A percentile compares a stretch with the other conserved stretches of the same genome.
Evolutionary conservation across 64 coral and sea anemone species (phyloP).

Genomic region (Stichodactyla mertensii): DNA sequence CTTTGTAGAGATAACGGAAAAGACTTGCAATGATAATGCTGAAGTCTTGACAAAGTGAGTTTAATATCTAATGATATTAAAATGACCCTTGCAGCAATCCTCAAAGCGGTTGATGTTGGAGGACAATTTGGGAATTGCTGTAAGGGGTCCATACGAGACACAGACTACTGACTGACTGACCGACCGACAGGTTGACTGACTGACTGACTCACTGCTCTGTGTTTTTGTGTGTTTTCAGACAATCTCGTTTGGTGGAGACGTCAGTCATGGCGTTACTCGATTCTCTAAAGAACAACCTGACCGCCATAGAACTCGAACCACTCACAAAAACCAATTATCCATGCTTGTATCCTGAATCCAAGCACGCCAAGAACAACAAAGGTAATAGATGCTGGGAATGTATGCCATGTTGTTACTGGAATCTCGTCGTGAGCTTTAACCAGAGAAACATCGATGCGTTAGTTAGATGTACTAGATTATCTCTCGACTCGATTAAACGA

Average conservation of each 20-base stretch:
- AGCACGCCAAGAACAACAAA: constrained; percentile 92
- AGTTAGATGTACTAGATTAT: constrained; percentile 47
- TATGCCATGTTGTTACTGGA: constrained; percentile 95
- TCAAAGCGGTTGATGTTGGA: too few species aligned
- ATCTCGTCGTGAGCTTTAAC: constrained; percentile 52
- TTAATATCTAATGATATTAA: too few species aligned
- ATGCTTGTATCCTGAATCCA: constrained; percentile 81
- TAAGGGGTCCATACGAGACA: not conserved
- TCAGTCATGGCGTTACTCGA: constrained; percentile 54
- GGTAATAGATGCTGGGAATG: constrained; percentile 97
- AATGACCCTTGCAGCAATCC: too few species aligned
- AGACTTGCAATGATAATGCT: constrained; percentile 48
- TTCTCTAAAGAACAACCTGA: constrained; percentile 77
- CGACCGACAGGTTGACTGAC: not conserved
- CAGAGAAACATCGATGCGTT: constrained; percentile 55
- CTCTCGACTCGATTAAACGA: constrained; percentile 50
- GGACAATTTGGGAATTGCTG: too few species aligned
- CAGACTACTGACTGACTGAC: not conserved
- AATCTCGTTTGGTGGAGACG: constrained; percentile 71
- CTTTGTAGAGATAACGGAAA: constrained; percentile 66
- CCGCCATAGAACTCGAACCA: constrained; percentile 49
- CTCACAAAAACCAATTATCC: constrained; percentile 76
- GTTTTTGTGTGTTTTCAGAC: constrained; percentile 31
- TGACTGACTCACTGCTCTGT: not conserved
- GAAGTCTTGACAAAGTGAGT: constrained; percentile 76